These are phyloP conservation scores for Collichthys lucidus DNA, from an alignment of 2,113 vertebrate species.

Conservation along the genomic window DNA sequence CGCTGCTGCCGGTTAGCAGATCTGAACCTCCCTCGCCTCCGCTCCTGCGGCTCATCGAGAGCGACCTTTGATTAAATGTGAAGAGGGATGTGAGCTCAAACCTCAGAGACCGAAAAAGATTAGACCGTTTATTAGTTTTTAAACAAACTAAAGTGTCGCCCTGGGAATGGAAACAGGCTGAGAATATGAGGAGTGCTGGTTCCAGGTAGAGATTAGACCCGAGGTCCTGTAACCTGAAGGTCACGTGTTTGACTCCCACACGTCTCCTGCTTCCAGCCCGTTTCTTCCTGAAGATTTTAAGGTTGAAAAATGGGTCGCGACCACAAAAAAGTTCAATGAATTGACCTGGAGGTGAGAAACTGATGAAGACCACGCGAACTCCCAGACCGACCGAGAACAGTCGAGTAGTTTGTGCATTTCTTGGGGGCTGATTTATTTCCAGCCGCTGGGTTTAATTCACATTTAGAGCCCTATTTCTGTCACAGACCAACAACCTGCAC, in stretches of 20 bases:
- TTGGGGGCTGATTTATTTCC: too few relatives aligned
- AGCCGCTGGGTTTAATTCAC: too few relatives aligned
- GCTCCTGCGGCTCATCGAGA: neutral
- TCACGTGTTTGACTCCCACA: neutral
- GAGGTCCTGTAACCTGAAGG: neutral
- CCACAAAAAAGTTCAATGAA: neutral
- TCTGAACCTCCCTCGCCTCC: neutral
- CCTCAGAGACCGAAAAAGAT: neutral
- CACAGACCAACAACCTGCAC: too few relatives aligned
- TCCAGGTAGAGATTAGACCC: neutral
- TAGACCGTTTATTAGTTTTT: neutral
- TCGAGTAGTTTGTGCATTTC: too few relatives aligned
- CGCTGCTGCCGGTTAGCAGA: neutral
- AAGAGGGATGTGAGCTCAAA: neutral
- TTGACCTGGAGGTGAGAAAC: neutral
- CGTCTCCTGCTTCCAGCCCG: too few relatives aligned
- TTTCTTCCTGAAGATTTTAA: too few relatives aligned
- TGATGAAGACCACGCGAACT: too few relatives aligned
- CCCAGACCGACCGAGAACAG: too few relatives aligned
- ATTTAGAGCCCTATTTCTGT: too few relatives aligned
- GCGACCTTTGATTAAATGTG: conserved; percentile 45
- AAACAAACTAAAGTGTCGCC: conserved; percentile 2
- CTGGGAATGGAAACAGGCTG: conserved; percentile 4
- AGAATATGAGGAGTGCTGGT: conserved; percentile 5
- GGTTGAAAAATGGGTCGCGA: too few relatives aligned